Percentiles rank a stretch among this genome's conserved stretches.
Evolutionary conservation across 2,888 invertebrate genomes (phyloP).

Genomic region (Leucania comma): DNA sequence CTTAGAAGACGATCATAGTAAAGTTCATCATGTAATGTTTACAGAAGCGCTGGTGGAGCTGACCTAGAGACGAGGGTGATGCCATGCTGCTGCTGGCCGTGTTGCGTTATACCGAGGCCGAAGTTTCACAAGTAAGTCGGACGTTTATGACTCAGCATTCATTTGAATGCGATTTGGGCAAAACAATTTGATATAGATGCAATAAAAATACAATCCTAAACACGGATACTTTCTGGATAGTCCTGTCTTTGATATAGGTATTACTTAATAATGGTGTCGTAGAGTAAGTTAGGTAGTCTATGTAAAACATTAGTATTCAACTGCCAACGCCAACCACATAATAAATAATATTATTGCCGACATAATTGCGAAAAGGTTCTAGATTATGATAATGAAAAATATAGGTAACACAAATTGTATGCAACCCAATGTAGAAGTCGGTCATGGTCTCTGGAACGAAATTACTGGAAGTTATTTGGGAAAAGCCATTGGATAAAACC

Average conservation of each 20-base stretch:
- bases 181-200: constrained; percentile 1
- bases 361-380: background rate
- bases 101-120: constrained; percentile 91
- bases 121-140: constrained; percentile 89
- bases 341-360: no score
- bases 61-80: constrained; percentile 91
- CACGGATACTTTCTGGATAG: background rate
- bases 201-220: background rate
- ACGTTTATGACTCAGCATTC: constrained; percentile 35
- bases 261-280: background rate
- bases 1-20: background rate
- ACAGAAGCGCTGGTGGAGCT: constrained; percentile 90
- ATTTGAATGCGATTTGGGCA: constrained; percentile 31
- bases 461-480: background rate
- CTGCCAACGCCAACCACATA: background rate
- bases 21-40: constrained; percentile 45
- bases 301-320: background rate
- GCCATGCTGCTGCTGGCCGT: constrained; percentile 95
- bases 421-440: background rate
- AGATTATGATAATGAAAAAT: background rate
- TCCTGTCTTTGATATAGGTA: no score
- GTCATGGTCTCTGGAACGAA: background rate
- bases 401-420: background rate
- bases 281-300: background rate
- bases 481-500: background rate